These are phyloP conservation scores for Romanogobio albipinnatus DNA, from an alignment of 2,113 vertebrate genomes.

Conservation along the genomic window DNA sequence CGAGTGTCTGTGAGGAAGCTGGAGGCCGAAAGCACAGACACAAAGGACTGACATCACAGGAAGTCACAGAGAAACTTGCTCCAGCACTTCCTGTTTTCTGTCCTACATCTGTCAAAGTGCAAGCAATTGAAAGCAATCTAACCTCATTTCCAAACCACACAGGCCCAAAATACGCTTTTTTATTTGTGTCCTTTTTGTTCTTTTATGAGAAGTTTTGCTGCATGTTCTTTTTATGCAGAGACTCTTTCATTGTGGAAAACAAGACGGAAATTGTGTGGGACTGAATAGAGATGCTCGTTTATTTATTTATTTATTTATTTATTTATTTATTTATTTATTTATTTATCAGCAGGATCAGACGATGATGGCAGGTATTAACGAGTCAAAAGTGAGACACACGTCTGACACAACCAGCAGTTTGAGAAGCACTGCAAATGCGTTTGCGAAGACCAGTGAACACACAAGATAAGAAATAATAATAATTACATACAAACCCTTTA, in stretches of 20 bases:
- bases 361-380: neutral
- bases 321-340: too few species aligned
- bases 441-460: neutral
- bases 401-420: neutral
- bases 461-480: neutral
- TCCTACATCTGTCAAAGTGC: slow-evolving; percentile 13
- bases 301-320: slow-evolving; percentile 1
- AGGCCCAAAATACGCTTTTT: neutral
- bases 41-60: neutral
- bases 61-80: neutral
- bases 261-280: neutral
- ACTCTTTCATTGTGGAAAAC: neutral
- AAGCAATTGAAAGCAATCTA: neutral
- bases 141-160: slow-evolving; percentile 11
- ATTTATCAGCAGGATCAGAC: neutral
- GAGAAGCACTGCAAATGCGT: neutral
- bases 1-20: neutral
- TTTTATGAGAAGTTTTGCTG: slow-evolving; percentile 8
- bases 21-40: neutral
- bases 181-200: neutral
- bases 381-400: neutral
- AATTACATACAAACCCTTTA: neutral
- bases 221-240: neutral
- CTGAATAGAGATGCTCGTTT: neutral
- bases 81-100: slow-evolving; percentile 1